Evolutionary conservation across 2,797 vertebrate species (phyloP), one percentile per base, ranked within the genome.

Genomic region (Pristis pectinata): DNA sequence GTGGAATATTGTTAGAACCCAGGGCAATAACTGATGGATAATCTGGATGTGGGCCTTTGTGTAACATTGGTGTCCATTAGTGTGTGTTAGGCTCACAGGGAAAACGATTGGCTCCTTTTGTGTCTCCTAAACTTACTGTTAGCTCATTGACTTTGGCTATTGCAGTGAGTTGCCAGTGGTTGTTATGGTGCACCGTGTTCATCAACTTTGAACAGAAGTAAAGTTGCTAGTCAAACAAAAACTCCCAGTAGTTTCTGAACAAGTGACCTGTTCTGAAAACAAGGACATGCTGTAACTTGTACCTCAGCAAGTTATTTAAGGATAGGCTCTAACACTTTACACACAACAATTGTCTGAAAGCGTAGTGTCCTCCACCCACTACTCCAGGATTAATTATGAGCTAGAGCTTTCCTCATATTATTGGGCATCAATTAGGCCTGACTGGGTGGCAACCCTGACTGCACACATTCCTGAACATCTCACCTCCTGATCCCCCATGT

Each of bases 151-250:
- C 44, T 34, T 72, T 3, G 74, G 67, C 41, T 94, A 37, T 24
- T 49, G 24, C 27, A 13, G 30, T 72, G 41, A 72, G 44, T 17
- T 72, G 41, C 37, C 70, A 53, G 7, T 74, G 70, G 92, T 94
- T 74, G 92, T 74, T 76, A 76, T 76, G 70, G 70, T 94, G 44
- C 34, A 27, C 11, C n/a, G 74, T 15, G 49, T 94, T 27, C 70
- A 53, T 6, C 0, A 53, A n/a, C 3, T 67, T 53, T 76, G 30
- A 24, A 76, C 70, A 30, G 24, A n/a, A 76, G n/a, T 76, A 94
- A 93, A 37, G 44, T 76, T 72, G 67, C 72, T 53, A n/a, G 41
- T 34, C 72, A 94, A 76, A 94, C 67, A 70, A 93, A 93, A 30
- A 30, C 61, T 30, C 91, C 64, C 64, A 24, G 5, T 56, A 70